Conservation (phyloP, 2,797 vertebrate genomes). For the Bothrops alternatus region DNA sequence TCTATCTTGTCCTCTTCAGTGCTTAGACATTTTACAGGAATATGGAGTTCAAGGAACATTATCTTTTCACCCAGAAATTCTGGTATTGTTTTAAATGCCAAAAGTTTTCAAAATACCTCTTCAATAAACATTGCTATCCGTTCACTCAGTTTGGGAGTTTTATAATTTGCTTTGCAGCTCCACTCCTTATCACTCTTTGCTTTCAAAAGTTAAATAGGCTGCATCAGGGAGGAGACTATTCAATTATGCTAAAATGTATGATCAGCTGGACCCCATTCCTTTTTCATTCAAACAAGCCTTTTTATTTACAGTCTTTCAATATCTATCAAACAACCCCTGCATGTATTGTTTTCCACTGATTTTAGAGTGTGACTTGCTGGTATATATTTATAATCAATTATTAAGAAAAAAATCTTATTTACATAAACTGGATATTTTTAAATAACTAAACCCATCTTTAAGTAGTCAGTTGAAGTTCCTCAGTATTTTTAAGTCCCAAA, state of each 20-base stretch:
- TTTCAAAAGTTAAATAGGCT: not conserved
- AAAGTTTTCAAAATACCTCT: not conserved
- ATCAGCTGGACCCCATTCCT: not conserved
- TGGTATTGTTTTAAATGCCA: not conserved
- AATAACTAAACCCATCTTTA: not conserved
- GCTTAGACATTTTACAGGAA: not conserved
- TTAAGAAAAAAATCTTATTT: not conserved
- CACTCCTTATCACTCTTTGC: not conserved
- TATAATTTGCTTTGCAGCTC: not conserved
- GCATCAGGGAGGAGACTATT: not conserved
- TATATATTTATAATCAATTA: not conserved
- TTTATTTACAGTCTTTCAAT: not conserved
- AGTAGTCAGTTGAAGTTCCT: not conserved
- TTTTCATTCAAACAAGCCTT: not conserved
- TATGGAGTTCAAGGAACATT: not conserved
- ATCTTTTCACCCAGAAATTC: not conserved
- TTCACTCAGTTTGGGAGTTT: not conserved
- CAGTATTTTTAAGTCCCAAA: not conserved
- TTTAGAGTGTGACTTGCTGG: not conserved
- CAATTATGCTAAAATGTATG: not conserved
- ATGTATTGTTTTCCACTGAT: not conserved
- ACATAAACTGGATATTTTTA: not conserved
- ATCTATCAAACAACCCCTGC: not conserved
- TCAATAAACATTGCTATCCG: not conserved
- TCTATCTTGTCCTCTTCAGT: not conserved